Evolutionary conservation across 2,113 vertebrate genomes (phyloP).

Genomic region (Hypomesus transpacificus): DNA sequence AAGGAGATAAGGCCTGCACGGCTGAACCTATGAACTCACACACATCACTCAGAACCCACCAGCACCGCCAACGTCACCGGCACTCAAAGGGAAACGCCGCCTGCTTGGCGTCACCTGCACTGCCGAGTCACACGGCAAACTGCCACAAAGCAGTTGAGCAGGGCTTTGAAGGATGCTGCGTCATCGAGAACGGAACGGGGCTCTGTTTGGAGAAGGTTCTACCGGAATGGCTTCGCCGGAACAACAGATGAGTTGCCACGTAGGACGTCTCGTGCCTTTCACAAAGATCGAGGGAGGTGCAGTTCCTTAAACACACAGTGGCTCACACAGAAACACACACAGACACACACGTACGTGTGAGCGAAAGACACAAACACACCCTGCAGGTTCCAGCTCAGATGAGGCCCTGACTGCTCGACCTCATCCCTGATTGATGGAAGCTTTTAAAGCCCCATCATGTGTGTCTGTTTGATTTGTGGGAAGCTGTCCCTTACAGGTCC

Average conservation of each 20-base stretch:
- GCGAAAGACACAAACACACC: neutral
- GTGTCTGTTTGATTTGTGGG: slow-evolving; percentile 26
- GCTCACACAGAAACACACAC: neutral
- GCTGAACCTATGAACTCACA: slow-evolving; percentile 57
- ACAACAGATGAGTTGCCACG: too few relatives aligned
- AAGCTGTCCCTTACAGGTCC: slow-evolving; percentile 20
- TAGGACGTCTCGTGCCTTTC: too few relatives aligned
- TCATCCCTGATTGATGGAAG: slow-evolving; percentile 33
- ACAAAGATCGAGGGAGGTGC: too few relatives aligned
- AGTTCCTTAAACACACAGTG: neutral
- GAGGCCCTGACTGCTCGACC: neutral
- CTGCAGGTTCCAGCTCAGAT: neutral
- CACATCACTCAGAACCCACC: slow-evolving; percentile 50
- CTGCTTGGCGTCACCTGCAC: too few relatives aligned
- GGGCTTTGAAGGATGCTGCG: too few relatives aligned
- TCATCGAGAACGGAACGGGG: too few relatives aligned
- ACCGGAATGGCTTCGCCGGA: too few relatives aligned
- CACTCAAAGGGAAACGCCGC: neutral
- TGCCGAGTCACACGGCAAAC: too few relatives aligned
- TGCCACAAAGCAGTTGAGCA: too few relatives aligned
- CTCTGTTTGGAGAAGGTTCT: too few relatives aligned
- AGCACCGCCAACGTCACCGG: neutral
- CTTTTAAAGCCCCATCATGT: slow-evolving; percentile 39
- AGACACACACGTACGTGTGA: neutral
- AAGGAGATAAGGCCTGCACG: slow-evolving; percentile 64